Evolutionary conservation across 2,888 invertebrate genomes (phyloP).

Genomic region (Xiphydria camelus): DNA sequence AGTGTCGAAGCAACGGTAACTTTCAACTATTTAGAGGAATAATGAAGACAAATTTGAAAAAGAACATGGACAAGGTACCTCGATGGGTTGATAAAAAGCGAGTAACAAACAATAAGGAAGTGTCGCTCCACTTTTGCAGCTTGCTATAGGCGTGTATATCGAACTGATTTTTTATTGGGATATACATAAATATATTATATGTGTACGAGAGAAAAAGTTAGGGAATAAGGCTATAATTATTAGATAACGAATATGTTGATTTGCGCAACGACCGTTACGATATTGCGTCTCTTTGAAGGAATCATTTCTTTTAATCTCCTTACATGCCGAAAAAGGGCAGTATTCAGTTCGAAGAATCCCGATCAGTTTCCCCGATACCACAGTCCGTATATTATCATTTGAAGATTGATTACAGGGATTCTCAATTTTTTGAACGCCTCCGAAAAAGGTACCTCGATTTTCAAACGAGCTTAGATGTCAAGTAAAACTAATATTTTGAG

Average conservation of each 20-base stretch:
- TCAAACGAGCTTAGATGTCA: too few species aligned
- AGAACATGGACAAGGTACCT: conserved; percentile 15
- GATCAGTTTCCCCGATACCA: too few species aligned
- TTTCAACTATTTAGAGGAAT: too few species aligned
- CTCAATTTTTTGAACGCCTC: too few species aligned
- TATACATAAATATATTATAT: conserved; percentile 14
- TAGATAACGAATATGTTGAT: conserved; percentile 1
- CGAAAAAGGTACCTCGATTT: too few species aligned
- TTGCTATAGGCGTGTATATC: conserved; percentile 27
- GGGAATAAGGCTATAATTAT: conserved; percentile 5
- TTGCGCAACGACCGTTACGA: conserved; percentile 6
- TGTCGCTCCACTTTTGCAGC: conserved; percentile 25
- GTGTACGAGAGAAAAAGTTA: conserved; percentile 6
- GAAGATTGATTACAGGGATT: too few species aligned
- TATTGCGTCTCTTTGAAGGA: conserved; percentile 13
- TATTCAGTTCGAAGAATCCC: too few species aligned
- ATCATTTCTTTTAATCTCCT: too few species aligned
- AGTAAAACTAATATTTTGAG: too few species aligned
- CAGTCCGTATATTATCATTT: too few species aligned
- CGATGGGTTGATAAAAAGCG: conserved; percentile 14
- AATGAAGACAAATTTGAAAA: conserved; percentile 18
- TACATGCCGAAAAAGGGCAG: too few species aligned
- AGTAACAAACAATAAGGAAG: conserved; percentile 25
- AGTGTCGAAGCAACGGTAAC: conserved; percentile 1
- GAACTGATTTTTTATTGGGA: conserved; percentile 33